Evolutionary conservation across 2,797 vertebrate genomes (phyloP).

Genomic region (Manis javanica): DNA sequence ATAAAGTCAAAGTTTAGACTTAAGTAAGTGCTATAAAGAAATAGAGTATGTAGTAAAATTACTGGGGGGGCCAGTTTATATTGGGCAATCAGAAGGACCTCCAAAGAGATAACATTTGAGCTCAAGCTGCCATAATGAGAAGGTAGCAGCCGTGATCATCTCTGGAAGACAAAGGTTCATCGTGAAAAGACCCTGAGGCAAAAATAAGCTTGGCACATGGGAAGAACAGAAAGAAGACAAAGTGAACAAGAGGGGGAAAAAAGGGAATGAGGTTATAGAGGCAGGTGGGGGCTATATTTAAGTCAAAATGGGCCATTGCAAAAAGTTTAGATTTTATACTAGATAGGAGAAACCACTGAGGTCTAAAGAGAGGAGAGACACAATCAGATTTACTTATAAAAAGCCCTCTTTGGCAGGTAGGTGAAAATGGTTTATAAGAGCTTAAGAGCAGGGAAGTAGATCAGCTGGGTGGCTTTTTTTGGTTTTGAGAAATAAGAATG

Average conservation of each 20-base stretch:
- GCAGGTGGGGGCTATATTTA: background rate
- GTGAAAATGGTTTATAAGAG: background rate
- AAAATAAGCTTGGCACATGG: background rate
- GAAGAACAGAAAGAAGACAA: background rate
- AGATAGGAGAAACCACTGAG: background rate
- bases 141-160: background rate
- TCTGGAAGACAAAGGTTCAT: slow-evolving; percentile 2
- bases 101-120: background rate
- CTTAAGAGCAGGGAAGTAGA: background rate
- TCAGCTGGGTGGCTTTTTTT: background rate
- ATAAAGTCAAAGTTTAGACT: background rate
- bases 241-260: background rate
- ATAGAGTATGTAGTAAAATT: background rate
- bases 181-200: background rate
- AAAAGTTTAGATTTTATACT: slow-evolving; percentile 52
- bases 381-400: slow-evolving; percentile 30
- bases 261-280: background rate
- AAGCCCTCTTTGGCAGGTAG: background rate
- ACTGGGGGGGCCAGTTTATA: background rate
- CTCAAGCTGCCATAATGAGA: background rate
- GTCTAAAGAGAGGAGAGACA: background rate
- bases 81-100: background rate
- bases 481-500: background rate
- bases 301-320: background rate
- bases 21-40: background rate